These are phyloP conservation scores for Alsophila aescularia DNA, from an alignment of 2,888 invertebrate species.

Conservation along the genomic window DNA sequence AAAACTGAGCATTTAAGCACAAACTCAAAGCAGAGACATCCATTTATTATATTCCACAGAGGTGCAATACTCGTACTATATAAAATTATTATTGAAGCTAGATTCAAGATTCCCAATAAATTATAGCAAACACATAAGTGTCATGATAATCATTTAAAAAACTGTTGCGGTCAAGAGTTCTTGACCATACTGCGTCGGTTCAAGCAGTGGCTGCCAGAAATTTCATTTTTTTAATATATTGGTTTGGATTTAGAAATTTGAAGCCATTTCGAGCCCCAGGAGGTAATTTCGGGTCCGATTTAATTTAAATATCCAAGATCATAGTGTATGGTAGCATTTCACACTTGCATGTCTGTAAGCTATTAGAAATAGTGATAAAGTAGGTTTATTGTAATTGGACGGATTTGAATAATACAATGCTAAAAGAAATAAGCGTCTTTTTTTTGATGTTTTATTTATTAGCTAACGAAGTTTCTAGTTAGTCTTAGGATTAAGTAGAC, in stretches of 20 bases:
- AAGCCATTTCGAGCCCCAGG: slow-evolving; percentile 35
- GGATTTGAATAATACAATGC: slow-evolving; percentile 32
- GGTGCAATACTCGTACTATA: no score
- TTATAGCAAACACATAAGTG: slow-evolving; percentile 13
- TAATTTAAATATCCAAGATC: slow-evolving; percentile 39
- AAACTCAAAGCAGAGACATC: no score
- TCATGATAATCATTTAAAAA: slow-evolving; percentile 14
- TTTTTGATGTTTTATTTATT: no score
- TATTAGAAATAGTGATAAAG: slow-evolving; percentile 39
- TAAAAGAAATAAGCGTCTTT: not conserved
- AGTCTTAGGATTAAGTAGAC: no score
- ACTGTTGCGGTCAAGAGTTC: slow-evolving; percentile 13
- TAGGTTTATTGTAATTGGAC: slow-evolving; percentile 40
- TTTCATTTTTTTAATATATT: slow-evolving; percentile 34
- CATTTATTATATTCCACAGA: no score
- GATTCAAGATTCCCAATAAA: slow-evolving; percentile 13
- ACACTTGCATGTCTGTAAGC: slow-evolving; percentile 36
- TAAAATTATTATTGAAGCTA: no score
- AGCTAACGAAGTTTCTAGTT: no score
- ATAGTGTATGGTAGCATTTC: slow-evolving; percentile 19
- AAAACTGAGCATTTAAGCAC: no score
- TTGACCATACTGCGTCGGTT: slow-evolving; percentile 14
- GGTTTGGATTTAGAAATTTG: slow-evolving; percentile 27
- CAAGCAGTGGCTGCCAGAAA: slow-evolving; percentile 17
- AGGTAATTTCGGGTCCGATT: slow-evolving; percentile 41